These are phyloP conservation scores for Gymnothorax reevesii DNA, from an alignment of 2,797 vertebrate species.

Conservation along the genomic window DNA sequence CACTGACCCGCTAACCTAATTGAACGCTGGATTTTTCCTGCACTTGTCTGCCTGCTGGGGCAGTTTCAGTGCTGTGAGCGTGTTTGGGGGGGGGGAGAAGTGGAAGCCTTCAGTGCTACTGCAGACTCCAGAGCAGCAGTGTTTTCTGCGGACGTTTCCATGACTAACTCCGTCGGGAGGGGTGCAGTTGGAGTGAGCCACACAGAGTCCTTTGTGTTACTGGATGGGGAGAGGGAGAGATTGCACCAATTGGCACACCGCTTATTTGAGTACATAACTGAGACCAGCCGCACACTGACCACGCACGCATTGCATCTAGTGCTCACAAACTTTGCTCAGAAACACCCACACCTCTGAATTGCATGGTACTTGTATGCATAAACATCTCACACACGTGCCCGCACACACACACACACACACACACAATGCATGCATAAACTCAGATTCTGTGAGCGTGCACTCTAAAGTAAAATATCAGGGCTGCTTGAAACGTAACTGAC, in stretches of 20 bases:
- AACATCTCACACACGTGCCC: neutral
- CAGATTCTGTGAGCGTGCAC: neutral
- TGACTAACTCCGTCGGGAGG: neutral
- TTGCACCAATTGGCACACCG: neutral
- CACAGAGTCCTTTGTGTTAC: slow-evolving; percentile 61
- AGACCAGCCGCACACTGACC: neutral
- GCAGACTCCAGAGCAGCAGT: neutral
- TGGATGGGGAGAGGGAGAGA: slow-evolving; percentile 10
- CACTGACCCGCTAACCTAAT: neutral
- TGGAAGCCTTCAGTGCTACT: neutral
- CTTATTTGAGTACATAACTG: neutral
- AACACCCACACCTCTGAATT: neutral
- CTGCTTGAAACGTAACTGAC: neutral
- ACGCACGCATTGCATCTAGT: neutral
- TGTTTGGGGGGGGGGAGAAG: neutral
- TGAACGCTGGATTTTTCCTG: neutral
- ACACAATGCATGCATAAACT: neutral
- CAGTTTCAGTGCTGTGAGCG: neutral
- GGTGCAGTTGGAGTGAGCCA: slow-evolving; percentile 58
- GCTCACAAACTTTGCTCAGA: neutral
- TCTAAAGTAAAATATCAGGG: neutral
- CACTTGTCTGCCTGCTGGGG: neutral
- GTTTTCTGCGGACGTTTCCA: neutral
- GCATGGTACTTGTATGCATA: neutral
- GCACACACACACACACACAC: neutral